phyloP scores from a whole-genome alignment of 2,888 invertebrate species.

The Philopedon plagiatum region DNA sequence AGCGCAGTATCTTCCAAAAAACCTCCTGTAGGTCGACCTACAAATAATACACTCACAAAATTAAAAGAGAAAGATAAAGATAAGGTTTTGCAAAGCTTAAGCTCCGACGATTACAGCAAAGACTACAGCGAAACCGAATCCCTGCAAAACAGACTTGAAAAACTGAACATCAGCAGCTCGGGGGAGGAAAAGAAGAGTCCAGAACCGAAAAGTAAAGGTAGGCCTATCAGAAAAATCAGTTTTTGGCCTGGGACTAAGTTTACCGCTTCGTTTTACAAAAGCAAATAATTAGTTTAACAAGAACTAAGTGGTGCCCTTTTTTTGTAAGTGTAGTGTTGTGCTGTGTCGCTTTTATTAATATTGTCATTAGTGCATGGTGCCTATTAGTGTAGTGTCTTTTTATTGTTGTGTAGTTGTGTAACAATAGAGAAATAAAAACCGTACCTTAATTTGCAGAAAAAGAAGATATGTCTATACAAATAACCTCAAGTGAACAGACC shows the following conservation, averaged over 20 bases:
- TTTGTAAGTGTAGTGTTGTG: slow-evolving; percentile 28
- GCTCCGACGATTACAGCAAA: slow-evolving; percentile 65
- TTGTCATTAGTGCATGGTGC: slow-evolving; percentile 55
- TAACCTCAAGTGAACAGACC: slow-evolving; percentile 7
- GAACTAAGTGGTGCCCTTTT: slow-evolving; percentile 14
- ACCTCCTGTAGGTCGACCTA: slow-evolving; percentile 35
- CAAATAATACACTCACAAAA: slow-evolving; percentile 18
- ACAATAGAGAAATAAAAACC: background rate
- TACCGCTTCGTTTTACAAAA: slow-evolving; percentile 61
- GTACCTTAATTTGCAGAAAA: slow-evolving; percentile 26
- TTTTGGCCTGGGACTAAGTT: slow-evolving; percentile 82
- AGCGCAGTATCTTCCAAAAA: slow-evolving; percentile 38
- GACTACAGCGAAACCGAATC: slow-evolving; percentile 68
- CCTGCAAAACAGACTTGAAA: slow-evolving; percentile 63
- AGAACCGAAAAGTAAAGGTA: slow-evolving; percentile 72
- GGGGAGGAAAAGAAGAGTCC: slow-evolving; percentile 54
- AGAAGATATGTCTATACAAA: background rate
- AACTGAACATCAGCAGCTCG: slow-evolving; percentile 52
- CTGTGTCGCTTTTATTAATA: slow-evolving; percentile 55
- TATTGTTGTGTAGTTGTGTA: slow-evolving; percentile 4
- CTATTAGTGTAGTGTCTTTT: slow-evolving; percentile 44
- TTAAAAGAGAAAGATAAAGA: slow-evolving; percentile 42
- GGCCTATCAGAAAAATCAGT: slow-evolving; percentile 80
- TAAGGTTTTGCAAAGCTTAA: slow-evolving; percentile 47
- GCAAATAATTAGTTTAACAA: slow-evolving; percentile 49